phyloP scores from a whole-genome alignment of 2,888 invertebrate species.

The Acronicta aceris region DNA sequence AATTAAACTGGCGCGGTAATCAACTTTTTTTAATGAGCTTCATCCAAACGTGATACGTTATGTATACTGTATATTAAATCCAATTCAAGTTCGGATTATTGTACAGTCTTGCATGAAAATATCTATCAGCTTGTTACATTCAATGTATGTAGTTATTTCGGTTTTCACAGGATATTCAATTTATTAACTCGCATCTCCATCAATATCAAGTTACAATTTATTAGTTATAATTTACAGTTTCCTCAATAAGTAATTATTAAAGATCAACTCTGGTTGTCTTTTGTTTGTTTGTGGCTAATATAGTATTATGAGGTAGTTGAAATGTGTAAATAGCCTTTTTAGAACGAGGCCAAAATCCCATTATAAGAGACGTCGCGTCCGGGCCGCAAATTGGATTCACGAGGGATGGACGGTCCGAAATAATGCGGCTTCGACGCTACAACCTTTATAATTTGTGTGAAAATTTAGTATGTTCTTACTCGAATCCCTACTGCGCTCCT shows the following conservation, averaged over 20 bases:
- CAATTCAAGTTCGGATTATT: neutral
- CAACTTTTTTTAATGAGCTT: slow-evolving; percentile 66
- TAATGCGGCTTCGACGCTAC: slow-evolving; percentile 73
- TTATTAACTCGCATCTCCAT: slow-evolving; percentile 21
- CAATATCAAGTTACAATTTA: slow-evolving; percentile 3
- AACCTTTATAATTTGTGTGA: slow-evolving; percentile 74
- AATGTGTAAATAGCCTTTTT: slow-evolving; percentile 78
- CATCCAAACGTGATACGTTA: slow-evolving; percentile 36
- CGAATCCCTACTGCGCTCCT: slow-evolving; percentile 32
- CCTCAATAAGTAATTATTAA: slow-evolving; percentile 39
- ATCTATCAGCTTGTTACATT: neutral
- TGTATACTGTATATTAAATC: slow-evolving; percentile 4
- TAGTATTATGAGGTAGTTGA: slow-evolving; percentile 64
- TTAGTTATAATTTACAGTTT: slow-evolving; percentile 15
- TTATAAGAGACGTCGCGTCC: slow-evolving; percentile 76
- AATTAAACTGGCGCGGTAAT: slow-evolving; percentile 74
- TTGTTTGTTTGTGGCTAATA: slow-evolving; percentile 54
- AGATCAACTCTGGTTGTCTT: slow-evolving; percentile 36
- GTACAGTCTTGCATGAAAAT: neutral
- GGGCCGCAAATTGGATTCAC: slow-evolving; percentile 80
- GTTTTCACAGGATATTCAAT: slow-evolving; percentile 33
- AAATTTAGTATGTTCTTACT: slow-evolving; percentile 61
- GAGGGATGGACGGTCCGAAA: slow-evolving; percentile 75
- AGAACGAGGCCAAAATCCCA: slow-evolving; percentile 77
- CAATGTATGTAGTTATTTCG: slow-evolving; percentile 8